These are phyloP conservation scores for Hylyphantes graminicola DNA, from an alignment of 1,140 invertebrate species.

Conservation along the genomic window DNA sequence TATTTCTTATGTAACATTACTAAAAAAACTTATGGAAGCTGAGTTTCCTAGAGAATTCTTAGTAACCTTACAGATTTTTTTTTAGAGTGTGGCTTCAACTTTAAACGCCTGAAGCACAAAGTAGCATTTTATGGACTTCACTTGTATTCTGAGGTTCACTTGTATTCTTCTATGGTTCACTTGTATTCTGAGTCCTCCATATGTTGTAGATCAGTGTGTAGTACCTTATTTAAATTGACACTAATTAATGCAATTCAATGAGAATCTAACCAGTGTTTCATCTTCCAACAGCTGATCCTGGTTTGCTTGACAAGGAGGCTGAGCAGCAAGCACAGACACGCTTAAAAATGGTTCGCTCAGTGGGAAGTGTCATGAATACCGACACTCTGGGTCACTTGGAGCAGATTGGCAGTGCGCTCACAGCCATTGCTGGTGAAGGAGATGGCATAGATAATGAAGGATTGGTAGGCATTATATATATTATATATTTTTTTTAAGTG, in stretches of 20 bases:
- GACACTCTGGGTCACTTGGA: constrained; percentile 64
- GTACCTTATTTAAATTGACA: too few relatives aligned
- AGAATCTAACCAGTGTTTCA: background rate
- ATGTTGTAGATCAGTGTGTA: too few relatives aligned
- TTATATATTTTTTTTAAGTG: constrained; percentile 4
- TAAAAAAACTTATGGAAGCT: too few relatives aligned
- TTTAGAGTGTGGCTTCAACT: too few relatives aligned
- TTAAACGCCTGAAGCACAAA: too few relatives aligned
- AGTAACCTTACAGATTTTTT: too few relatives aligned
- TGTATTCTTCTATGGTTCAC: background rate
- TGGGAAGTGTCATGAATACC: constrained; percentile 63
- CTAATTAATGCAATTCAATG: background rate
- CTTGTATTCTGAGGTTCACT: background rate
- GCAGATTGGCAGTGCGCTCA: constrained; percentile 64
- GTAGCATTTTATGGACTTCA: background rate
- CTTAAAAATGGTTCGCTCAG: constrained; percentile 63
- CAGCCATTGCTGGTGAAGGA: constrained; percentile 63
- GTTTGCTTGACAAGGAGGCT: constrained; percentile 61
- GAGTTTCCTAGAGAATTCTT: too few relatives aligned
- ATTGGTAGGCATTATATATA: constrained; percentile 54
- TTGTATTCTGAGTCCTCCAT: too few relatives aligned
- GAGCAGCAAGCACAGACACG: constrained; percentile 62
- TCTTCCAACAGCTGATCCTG: constrained; percentile 45
- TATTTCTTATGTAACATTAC: too few relatives aligned
- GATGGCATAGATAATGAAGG: constrained; percentile 64